These are phyloP conservation scores for Drosophila elegans DNA, from an alignment of 1,140 invertebrate genomes.

Conservation along the genomic window DNA sequence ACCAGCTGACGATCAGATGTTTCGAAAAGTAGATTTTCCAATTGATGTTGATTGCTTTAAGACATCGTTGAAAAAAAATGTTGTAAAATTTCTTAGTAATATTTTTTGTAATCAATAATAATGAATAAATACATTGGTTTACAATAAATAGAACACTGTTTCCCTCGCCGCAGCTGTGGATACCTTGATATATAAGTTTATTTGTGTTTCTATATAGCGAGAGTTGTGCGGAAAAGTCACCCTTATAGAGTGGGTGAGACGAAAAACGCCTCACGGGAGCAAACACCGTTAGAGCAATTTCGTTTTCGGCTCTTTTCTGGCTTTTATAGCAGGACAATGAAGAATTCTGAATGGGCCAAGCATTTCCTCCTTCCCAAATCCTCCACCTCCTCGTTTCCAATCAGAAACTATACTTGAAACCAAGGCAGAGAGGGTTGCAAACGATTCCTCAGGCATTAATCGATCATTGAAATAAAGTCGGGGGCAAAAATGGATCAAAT, in stretches of 20 bases:
- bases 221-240: slow-evolving; percentile 31
- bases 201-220: not conserved
- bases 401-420: slow-evolving; percentile 19
- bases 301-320: slow-evolving; percentile 18
- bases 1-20: too few species aligned
- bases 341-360: slow-evolving; percentile 1
- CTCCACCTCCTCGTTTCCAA: slow-evolving; percentile 10
- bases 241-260: slow-evolving; percentile 9
- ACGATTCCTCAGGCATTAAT: not conserved
- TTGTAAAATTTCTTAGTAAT: not conserved
- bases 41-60: too few species aligned
- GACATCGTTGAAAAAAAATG: too few species aligned
- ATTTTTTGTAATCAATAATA: not conserved
- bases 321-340: slow-evolving; percentile 25
- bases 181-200: slow-evolving; percentile 16
- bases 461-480: slow-evolving; percentile 9
- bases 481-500: slow-evolving; percentile 1
- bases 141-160: not conserved
- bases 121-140: too few species aligned
- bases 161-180: slow-evolving; percentile 4
- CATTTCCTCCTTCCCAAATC: slow-evolving; percentile 3
- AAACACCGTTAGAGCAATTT: slow-evolving; percentile 27
- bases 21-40: too few species aligned
- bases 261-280: slow-evolving; percentile 31
- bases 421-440: slow-evolving; percentile 8